Evolutionary conservation across 2,797 vertebrate genomes (phyloP), one percentile per base, ranked within the genome.

Genomic region (Hypotaenidia okinawae): DNA sequence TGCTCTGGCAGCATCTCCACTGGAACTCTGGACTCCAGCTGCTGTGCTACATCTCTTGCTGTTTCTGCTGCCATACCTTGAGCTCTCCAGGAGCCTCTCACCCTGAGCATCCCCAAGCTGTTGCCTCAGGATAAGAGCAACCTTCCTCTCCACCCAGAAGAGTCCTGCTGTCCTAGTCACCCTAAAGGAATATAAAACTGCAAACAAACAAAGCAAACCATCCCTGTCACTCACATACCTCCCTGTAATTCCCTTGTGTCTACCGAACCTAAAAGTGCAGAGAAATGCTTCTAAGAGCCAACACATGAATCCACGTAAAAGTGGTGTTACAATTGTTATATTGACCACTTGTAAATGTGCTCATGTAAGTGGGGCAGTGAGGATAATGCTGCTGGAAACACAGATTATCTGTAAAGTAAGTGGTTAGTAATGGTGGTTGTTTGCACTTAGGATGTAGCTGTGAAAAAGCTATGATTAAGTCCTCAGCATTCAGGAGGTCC

Each of bases 331-430:
- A 14, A 68, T 32, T 37, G 63, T 66, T 61, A 23, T 51, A 67
- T 8, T 59, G 74, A 76, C 8, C 10, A 51, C 63, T 30, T 64
- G 25, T 11, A 84, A 41, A 62, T 1, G 4, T 54, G 22, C 45
- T 45, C 16, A 0, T 2, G 8, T 8, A 6, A 59, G 10, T 5
- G 17, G n/a, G 62, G 30, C 28, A 22, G 13, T 22, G 76, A 86
- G 27, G 61, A 16, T 16, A 16, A 74, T 5, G 16, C 35, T 82
- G 70, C 43, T 67, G 45, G 72, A 73, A 73, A 21, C 67, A 45
- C 0, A 0, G 12, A 28, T 57, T 66, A 9, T 11, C 35, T 37
- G 52, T n/a, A 74, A 47, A 49, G 28, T 0, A 1, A 17, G 35
- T 1, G 2, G 22, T 82, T 67, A 79, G 59, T 14, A 47, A 3